Base-by-base conservation (phyloP, 2,888 invertebrate species). In the Alloscopus bannaensis region DNA sequence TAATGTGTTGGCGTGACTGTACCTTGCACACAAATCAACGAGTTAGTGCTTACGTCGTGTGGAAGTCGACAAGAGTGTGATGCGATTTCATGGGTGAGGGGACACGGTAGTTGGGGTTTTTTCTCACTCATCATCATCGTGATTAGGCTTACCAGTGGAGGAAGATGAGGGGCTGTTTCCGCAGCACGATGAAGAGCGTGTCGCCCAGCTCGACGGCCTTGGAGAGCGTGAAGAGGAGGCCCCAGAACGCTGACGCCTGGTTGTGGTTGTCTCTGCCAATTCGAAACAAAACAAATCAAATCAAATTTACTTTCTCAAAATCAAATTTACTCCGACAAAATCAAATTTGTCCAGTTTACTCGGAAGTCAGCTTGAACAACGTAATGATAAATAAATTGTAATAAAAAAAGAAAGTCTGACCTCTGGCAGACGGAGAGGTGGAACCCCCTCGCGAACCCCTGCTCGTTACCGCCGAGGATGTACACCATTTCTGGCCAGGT, bases 161-260 rank as follows among this genome's bases (percentile, higher is more conserved):
- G 90, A 97, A 97, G 88, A 97, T 96, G 62, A 97, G 91, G 0
- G 95, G 96, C 88, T 96, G 96, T 89, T 97, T 97, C 81, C 97
- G 92, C 81, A 98, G 90, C 64, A 95, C 94, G 83, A 98, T 94
- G 91, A 98, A 98, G 86, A 97, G 92, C 47, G 97, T 98, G 90
- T 98, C 97, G 8, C 97, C 97, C 52, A 99, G 91, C 89, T 99
- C 99, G 0, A 97, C 96, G 73, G 98, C 92, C 90, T 99, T 99
- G 82, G 97, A 97, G 84, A 98, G 90, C 59, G 97, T 96, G 90
- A 99, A 99, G 92, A 97, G 93, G 93, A 94, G 95, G 84, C 97
- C 95, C 70, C 76, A 81, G 24, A 81, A 81, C 3, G 57, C 73
- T 11, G 71, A 59, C 13, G 77, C 52, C 42, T 73, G 77, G 42